Evolutionary conservation across 2,888 invertebrate species (phyloP).

Genomic region (Notocelia uddmanniana): DNA sequence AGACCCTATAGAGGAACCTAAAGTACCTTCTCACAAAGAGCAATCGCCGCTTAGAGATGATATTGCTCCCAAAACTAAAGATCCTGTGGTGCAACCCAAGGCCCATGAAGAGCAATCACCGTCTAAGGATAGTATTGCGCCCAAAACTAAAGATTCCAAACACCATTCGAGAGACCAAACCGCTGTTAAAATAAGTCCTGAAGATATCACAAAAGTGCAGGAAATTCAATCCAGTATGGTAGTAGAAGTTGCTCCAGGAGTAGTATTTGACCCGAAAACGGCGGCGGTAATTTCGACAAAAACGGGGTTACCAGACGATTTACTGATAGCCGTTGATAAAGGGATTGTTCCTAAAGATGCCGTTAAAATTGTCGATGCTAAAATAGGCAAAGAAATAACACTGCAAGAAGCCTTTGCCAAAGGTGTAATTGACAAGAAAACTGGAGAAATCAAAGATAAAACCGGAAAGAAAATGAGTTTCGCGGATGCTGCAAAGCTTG

Average conservation of each 20-base stretch:
- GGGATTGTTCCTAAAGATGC: slow-evolving; percentile 89
- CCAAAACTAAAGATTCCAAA: slow-evolving; percentile 17
- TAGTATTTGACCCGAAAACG: slow-evolving; percentile 91
- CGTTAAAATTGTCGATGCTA: slow-evolving; percentile 89
- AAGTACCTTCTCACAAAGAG: not conserved
- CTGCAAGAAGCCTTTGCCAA: slow-evolving; percentile 91
- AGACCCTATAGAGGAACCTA: no score
- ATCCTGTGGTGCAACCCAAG: not conserved
- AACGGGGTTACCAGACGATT: slow-evolving; percentile 87
- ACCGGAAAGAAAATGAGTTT: slow-evolving; percentile 89
- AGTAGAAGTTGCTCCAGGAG: slow-evolving; percentile 89
- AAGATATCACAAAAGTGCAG: slow-evolving; percentile 36
- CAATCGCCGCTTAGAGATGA: not conserved
- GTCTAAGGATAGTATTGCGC: slow-evolving; percentile 10
- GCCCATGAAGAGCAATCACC: slow-evolving; percentile 2
- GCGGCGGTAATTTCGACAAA: slow-evolving; percentile 89
- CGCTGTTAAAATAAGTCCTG: slow-evolving; percentile 36
- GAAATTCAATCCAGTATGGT: slow-evolving; percentile 68
- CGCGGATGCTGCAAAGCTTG: slow-evolving; percentile 91
- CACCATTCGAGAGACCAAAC: slow-evolving; percentile 43
- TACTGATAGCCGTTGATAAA: slow-evolving; percentile 90
- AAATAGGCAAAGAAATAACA: slow-evolving; percentile 88
- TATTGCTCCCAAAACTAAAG: not conserved
- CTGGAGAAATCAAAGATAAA: slow-evolving; percentile 88
- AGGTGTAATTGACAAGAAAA: slow-evolving; percentile 90